These are phyloP conservation scores for Psammodynastes pulverulentus DNA, from an alignment of 2,113 vertebrate genomes.

Conservation along the genomic window DNA sequence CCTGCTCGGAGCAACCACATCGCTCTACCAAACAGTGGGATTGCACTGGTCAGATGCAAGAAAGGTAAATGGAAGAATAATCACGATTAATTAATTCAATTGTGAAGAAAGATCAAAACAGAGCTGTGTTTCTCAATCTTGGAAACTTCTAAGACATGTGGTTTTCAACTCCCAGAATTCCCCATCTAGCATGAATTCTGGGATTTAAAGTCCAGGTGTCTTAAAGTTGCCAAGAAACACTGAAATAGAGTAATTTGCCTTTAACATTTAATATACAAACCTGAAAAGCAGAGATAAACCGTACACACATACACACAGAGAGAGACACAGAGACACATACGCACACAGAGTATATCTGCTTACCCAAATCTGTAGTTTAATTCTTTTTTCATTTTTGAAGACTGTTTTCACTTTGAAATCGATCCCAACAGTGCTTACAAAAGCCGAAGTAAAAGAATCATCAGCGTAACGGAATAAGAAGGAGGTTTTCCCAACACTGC, in stretches of 20 bases:
- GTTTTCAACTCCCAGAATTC: not conserved
- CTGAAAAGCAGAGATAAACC: not conserved
- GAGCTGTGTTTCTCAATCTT: not conserved
- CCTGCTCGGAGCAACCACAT: not conserved
- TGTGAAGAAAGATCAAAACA: not conserved
- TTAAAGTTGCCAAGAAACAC: not conserved
- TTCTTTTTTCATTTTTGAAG: conserved; percentile 97
- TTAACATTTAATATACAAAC: not conserved
- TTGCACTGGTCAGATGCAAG: not conserved
- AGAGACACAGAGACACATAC: too few relatives aligned
- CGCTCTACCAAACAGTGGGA: not conserved
- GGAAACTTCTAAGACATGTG: not conserved
- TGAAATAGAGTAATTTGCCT: not conserved
- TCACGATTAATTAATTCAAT: not conserved
- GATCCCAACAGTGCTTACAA: conserved; percentile 97
- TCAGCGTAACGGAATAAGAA: conserved; percentile 97
- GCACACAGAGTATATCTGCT: conserved; percentile 47
- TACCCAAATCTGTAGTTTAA: conserved; percentile 99
- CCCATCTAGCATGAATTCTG: not conserved
- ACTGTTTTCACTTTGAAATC: conserved; percentile 99
- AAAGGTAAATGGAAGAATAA: not conserved
- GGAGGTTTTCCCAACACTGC: conserved; percentile 92
- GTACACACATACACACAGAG: not conserved
- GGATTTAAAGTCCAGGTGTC: not conserved
- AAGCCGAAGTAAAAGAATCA: conserved; percentile 95